phyloP scores from a whole-genome alignment of 2,888 invertebrate species.

The Ferdinandea cuprea region DNA sequence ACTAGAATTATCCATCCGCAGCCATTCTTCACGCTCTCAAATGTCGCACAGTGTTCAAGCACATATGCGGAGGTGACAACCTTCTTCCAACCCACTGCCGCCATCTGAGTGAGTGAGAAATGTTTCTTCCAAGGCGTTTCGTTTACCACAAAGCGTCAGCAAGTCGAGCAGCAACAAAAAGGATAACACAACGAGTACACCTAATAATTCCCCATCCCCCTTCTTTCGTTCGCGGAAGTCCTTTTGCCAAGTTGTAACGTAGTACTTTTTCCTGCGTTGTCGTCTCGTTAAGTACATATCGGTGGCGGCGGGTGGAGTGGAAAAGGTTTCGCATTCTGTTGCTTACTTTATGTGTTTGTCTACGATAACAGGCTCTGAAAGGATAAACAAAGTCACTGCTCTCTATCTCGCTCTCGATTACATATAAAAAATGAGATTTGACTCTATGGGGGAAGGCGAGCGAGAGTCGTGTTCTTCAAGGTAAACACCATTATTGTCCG shows the following conservation, averaged over 20 bases:
- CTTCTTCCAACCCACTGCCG: slow-evolving; percentile 23
- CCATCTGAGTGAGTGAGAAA: slow-evolving; percentile 28
- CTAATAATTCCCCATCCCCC: slow-evolving; percentile 39
- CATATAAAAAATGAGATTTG: slow-evolving; percentile 64
- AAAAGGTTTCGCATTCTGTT: slow-evolving; percentile 67
- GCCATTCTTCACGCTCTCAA: slow-evolving; percentile 40
- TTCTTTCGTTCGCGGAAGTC: slow-evolving; percentile 7
- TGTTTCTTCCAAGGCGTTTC: slow-evolving; percentile 44
- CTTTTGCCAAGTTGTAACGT: slow-evolving; percentile 22
- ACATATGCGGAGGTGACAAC: slow-evolving; percentile 42
- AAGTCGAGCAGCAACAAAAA: slow-evolving; percentile 25
- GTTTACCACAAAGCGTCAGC: slow-evolving; percentile 12
- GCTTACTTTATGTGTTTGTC: slow-evolving; percentile 73
- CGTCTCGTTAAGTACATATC: slow-evolving; percentile 60
- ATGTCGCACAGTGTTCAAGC: neutral
- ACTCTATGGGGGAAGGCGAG: slow-evolving; percentile 39
- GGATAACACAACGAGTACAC: slow-evolving; percentile 44
- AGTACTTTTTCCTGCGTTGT: slow-evolving; percentile 38
- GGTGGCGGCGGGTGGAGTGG: slow-evolving; percentile 10
- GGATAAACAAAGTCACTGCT: slow-evolving; percentile 72
- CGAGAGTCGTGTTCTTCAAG: slow-evolving; percentile 54
- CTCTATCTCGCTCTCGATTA: slow-evolving; percentile 48
- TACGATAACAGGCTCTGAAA: slow-evolving; percentile 72
- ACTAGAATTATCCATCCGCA: slow-evolving; percentile 54
- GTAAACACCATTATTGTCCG: slow-evolving; percentile 73